Base-by-base conservation (phyloP, 2,888 invertebrate genomes). In the Bellardia pandia region DNA sequence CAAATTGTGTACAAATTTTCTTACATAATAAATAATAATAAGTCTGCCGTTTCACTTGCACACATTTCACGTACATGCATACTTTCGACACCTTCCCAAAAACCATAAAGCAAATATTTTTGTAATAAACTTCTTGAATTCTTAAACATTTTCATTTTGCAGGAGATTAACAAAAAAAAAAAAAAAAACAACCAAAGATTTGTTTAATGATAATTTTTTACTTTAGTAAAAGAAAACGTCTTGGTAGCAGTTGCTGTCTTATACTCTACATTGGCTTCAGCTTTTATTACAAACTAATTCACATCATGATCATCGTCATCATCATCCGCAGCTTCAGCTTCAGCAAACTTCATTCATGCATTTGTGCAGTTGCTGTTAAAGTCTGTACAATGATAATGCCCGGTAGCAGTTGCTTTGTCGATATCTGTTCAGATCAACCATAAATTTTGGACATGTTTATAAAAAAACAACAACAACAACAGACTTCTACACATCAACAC, bases 321-420 rank as follows among this genome's bases (percentile, higher is more conserved):
- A 9, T 37, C 76, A 40, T 62, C 69, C 5, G 69, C 40, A 40
- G 30, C 60, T 14, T 14, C 6, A 80, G n/a, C n/a, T 13, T 45
- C 3, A 40, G 2, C 64, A 80, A 62, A 53, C 66, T 79, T 45
- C 75, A 74, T 85, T 78, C 77, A 81, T 77, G 62, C 48, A n/a
- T 37, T 51, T 66, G 9, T 71, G 1, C 56, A n/a, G 42, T 45
- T 33, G 40, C 23, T 48, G 69, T 56, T n/a, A 11, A 13, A 69
- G 37, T 64, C 56, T 82, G 30, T 51, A 16, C 77, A 53, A 75
- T 83, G 78, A 85, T 88, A 92, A 92, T 93, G 93, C 93, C 93
- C 93, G 92, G 93, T 93, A 93, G 93, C 93, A 92, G 91, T 93
- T 92, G 91, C 91, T 89, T 92, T 92, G 93, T 93, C 93, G 93